phyloP scores from a whole-genome alignment of 2,888 invertebrate genomes.

The Drosophila testacea region DNA sequence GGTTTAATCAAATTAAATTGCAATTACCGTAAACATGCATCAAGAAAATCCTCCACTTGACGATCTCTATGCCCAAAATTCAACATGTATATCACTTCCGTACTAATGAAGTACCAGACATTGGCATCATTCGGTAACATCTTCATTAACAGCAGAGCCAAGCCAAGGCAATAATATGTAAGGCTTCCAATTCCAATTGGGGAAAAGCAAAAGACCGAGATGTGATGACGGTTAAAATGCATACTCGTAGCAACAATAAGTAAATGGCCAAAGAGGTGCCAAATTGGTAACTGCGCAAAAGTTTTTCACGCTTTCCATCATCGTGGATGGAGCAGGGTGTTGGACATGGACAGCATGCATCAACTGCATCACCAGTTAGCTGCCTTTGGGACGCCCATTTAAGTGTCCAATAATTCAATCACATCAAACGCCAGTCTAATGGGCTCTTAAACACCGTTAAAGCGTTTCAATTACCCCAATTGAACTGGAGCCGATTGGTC shows the following conservation, averaged over 20 bases:
- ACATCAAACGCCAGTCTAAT: constrained; percentile 77
- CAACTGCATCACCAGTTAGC: constrained; percentile 28
- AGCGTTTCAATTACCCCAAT: constrained; percentile 77
- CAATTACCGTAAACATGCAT: constrained; percentile 58
- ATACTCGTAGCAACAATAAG: constrained; percentile 14
- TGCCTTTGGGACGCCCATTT: constrained; percentile 71
- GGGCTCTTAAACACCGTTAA: constrained; percentile 71
- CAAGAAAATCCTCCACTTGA: constrained; percentile 19
- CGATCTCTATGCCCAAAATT: constrained; percentile 40
- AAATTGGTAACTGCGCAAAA: constrained; percentile 55
- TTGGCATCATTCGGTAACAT: constrained; percentile 59
- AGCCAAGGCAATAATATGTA: constrained; percentile 53
- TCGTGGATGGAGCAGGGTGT: constrained; percentile 11
- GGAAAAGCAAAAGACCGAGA: constrained; percentile 32
- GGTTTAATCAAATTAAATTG: constrained; percentile 66
- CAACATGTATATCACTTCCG: constrained; percentile 75
- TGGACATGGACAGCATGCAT: constrained; percentile 26
- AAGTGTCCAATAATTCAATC: constrained; percentile 82
- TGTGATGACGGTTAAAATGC: constrained; percentile 51
- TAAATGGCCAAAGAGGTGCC: constrained; percentile 39
- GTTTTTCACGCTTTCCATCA: constrained; percentile 51
- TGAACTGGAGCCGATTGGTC: constrained; percentile 38
- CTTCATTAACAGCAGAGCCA: constrained; percentile 67
- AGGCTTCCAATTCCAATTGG: constrained; percentile 43
- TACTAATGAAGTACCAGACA: constrained; percentile 67